Percentiles rank a stretch among this genome's conserved stretches.
Conservation (phyloP, 2,113 vertebrate species). For the Thalassarche chlororhynchos region DNA sequence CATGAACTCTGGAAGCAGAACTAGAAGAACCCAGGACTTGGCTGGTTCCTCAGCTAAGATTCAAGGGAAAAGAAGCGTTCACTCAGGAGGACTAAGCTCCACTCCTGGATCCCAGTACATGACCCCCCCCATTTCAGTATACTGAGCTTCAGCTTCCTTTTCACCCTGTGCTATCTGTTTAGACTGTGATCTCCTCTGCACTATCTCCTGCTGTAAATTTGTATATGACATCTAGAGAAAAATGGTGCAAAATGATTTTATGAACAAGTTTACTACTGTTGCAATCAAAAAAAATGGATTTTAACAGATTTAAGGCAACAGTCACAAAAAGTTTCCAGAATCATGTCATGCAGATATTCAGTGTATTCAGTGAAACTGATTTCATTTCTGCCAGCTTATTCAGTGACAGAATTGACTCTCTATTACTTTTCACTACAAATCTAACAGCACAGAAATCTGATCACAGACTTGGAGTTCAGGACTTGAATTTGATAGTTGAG, state of each 20-base stretch:
- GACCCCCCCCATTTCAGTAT: background rate
- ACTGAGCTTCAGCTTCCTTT: background rate
- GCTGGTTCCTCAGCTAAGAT: background rate
- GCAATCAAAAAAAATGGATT: background rate
- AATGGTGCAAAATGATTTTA: background rate
- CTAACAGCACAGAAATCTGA: background rate
- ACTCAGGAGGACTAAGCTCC: background rate
- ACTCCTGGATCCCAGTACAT: background rate
- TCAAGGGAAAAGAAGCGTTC: background rate
- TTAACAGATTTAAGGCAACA: background rate
- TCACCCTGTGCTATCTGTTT: background rate
- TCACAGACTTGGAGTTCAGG: background rate
- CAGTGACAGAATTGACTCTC: background rate
- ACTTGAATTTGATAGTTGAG: background rate
- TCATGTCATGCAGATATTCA: background rate
- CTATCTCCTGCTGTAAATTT: background rate
- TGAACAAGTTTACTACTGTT: background rate
- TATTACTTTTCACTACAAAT: background rate
- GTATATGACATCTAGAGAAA: background rate
- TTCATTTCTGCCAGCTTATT: background rate
- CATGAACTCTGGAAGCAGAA: background rate
- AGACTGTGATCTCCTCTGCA: background rate
- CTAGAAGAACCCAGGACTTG: background rate
- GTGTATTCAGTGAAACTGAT: background rate
- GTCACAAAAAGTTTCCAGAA: background rate